Conservation (phyloP, 1,140 invertebrate species). For the Saxidomus purpurata region DNA sequence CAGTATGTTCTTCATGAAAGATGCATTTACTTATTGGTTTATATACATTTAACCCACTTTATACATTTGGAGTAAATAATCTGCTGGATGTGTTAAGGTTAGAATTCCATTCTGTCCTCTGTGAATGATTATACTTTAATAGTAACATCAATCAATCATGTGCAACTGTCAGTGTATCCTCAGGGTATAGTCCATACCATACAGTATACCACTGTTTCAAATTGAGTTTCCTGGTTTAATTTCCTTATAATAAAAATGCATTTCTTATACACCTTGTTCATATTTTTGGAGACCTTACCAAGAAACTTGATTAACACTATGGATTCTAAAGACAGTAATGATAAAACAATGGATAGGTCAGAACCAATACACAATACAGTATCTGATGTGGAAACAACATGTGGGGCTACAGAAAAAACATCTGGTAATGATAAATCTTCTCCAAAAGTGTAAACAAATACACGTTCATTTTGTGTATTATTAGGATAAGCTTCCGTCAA, state of each 20-base stretch:
- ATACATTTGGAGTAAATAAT: too few species aligned
- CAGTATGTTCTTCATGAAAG: too few species aligned
- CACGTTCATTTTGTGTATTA: too few species aligned
- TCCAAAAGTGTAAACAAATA: background rate
- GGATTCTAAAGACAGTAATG: background rate
- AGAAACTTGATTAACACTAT: background rate
- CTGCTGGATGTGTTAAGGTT: too few species aligned
- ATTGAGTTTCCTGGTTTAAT: background rate
- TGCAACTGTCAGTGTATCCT: background rate
- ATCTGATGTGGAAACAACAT: background rate
- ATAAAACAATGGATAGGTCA: background rate
- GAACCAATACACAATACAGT: background rate
- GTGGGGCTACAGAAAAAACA: background rate
- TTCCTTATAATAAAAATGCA: background rate
- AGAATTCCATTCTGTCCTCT: too few species aligned
- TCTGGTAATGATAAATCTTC: background rate
- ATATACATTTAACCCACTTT: too few species aligned
- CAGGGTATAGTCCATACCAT: background rate
- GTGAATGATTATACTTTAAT: too few species aligned
- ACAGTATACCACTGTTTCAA: too few species aligned
- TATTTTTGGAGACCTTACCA: background rate
- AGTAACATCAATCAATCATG: too few species aligned
- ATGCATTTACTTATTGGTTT: too few species aligned
- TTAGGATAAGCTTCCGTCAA: too few species aligned
- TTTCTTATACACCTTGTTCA: background rate